phyloP scores from a whole-genome alignment of 1,140 invertebrate genomes.

The Pararge aegeria region DNA sequence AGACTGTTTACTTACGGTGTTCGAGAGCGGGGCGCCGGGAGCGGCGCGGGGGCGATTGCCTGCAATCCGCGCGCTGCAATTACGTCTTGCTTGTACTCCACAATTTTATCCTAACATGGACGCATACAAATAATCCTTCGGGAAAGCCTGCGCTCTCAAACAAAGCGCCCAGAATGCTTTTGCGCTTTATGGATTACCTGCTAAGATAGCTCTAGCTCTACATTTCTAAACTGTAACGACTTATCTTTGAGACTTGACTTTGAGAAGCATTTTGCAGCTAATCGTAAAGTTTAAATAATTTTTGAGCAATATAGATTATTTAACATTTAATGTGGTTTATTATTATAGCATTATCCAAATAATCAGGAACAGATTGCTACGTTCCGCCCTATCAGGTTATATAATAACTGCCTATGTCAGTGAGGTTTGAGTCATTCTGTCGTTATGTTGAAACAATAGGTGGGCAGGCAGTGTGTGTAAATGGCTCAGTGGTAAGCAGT shows the following conservation, averaged over 20 bases:
- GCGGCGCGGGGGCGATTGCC: conserved; percentile 64
- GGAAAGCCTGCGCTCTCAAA: neutral
- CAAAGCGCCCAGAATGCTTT: neutral
- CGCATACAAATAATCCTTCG: conserved; percentile 9
- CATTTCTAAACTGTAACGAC: too few relatives aligned
- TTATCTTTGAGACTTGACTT: too few relatives aligned
- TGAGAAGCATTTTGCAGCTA: too few relatives aligned
- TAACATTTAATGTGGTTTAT: too few relatives aligned
- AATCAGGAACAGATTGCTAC: neutral
- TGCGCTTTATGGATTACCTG: too few relatives aligned
- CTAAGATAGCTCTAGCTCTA: too few relatives aligned
- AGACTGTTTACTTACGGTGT: conserved; percentile 79
- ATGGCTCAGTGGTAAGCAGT: conserved; percentile 46
- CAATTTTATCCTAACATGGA: conserved; percentile 64
- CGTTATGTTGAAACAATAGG: conserved; percentile 7
- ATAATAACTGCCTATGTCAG: neutral
- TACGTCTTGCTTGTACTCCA: conserved; percentile 64
- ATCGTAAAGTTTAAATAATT: too few relatives aligned
- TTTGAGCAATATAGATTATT: too few relatives aligned
- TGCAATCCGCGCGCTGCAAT: conserved; percentile 78
- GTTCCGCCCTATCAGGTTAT: neutral
- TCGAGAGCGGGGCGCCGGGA: conserved; percentile 60
- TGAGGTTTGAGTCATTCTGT: conserved; percentile 7
- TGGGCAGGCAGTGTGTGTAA: conserved; percentile 18
- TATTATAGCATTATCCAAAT: neutral